phyloP scores from a whole-genome alignment of 1,140 invertebrate genomes.

The Nasonia longicornis region DNA sequence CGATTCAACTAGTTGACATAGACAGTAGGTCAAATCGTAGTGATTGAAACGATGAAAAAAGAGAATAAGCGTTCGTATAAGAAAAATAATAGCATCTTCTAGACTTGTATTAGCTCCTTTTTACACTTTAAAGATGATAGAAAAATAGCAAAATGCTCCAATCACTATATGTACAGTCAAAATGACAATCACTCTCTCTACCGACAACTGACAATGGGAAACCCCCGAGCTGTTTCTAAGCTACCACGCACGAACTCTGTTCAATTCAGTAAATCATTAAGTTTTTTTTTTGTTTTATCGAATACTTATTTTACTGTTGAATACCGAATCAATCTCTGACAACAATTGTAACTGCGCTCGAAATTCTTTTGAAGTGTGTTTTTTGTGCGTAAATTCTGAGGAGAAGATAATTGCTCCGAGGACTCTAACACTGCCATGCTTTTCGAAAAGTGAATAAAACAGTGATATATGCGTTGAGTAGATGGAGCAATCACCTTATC shows the following conservation, averaged over 20 bases:
- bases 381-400: not conserved
- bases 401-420: slow-evolving; percentile 25
- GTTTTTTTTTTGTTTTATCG: slow-evolving; percentile 35
- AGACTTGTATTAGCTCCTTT: slow-evolving; percentile 58
- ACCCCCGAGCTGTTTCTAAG: slow-evolving; percentile 56
- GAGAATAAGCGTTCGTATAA: slow-evolving; percentile 49
- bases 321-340: not conserved
- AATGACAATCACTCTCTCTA: slow-evolving; percentile 68
- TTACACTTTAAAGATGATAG: slow-evolving; percentile 49
- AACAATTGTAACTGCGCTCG: slow-evolving; percentile 34
- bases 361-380: slow-evolving; percentile 29
- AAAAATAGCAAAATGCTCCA: slow-evolving; percentile 23
- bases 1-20: slow-evolving; percentile 37
- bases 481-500: slow-evolving; percentile 25
- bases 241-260: slow-evolving; percentile 54
- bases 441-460: slow-evolving; percentile 3
- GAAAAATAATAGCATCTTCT: slow-evolving; percentile 54
- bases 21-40: slow-evolving; percentile 39
- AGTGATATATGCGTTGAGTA: slow-evolving; percentile 20
- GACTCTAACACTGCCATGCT: slow-evolving; percentile 23
- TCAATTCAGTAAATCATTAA: slow-evolving; percentile 37
- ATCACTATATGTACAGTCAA: slow-evolving; percentile 60
- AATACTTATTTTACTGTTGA: slow-evolving; percentile 7
- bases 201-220: slow-evolving; percentile 57
- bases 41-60: slow-evolving; percentile 43